These are phyloP conservation scores for Siniperca chuatsi DNA, from an alignment of 2,113 vertebrate genomes.

Conservation along the genomic window DNA sequence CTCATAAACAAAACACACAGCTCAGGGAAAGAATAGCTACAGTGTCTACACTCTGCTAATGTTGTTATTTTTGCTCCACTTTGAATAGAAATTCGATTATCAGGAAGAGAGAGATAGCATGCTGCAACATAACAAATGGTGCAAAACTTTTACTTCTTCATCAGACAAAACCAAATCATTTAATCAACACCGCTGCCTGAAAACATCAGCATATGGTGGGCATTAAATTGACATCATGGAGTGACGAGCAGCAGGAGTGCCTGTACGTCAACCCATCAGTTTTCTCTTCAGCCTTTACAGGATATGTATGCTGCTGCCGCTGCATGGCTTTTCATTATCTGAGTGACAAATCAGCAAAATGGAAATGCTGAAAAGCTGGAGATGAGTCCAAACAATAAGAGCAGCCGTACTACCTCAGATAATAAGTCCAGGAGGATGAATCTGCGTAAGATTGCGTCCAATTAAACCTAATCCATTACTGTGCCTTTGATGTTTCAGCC, in stretches of 20 bases:
- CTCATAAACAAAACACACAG: conserved; percentile 64
- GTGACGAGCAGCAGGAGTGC: conserved; percentile 44
- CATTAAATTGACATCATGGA: conserved; percentile 62
- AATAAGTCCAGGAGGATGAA: conserved; percentile 38
- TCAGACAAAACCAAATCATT: conserved; percentile 65
- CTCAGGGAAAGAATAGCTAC: conserved; percentile 40
- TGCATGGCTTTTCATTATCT: conserved; percentile 42
- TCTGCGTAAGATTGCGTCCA: neutral
- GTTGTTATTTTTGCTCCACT: conserved; percentile 60
- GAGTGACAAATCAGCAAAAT: conserved; percentile 48
- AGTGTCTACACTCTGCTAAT: conserved; percentile 36
- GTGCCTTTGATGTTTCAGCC: conserved; percentile 25
- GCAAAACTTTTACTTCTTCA: conserved; percentile 57
- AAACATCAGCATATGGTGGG: conserved; percentile 63
- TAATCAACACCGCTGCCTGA: conserved; percentile 52
- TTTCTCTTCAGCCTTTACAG: conserved; percentile 19
- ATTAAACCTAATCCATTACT: conserved; percentile 33
- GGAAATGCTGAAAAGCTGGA: conserved; percentile 25
- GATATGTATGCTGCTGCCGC: conserved; percentile 1
- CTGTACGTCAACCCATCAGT: conserved; percentile 10
- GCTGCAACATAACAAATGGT: conserved; percentile 52
- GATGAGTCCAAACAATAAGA: conserved; percentile 36
- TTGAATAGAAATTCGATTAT: conserved; percentile 68
- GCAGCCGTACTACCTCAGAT: conserved; percentile 29
- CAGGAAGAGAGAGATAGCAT: conserved; percentile 32